Base-by-base conservation (phyloP, 2,113 vertebrate species). In the Progne subis region DNA sequence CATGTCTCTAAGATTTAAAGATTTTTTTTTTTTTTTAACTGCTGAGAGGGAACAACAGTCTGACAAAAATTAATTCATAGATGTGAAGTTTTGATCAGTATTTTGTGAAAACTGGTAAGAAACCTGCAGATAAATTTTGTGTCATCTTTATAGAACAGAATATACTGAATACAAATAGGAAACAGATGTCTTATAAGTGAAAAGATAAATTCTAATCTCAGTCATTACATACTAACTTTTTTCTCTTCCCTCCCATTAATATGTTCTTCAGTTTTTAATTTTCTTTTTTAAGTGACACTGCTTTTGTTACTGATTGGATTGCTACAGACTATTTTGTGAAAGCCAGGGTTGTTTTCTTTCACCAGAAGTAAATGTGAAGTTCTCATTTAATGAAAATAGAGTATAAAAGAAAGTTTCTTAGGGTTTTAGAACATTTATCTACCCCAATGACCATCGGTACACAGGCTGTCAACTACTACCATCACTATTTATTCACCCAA, bases 151-250 rank as follows among this genome's bases (percentile, higher is more conserved):
- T 46, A 72, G 60, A 80, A 46, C 21, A 65, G 72, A 88, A 61
- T 49, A 68, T 37, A 41, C 18, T 77, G 84, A 78, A 56, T 44
- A 74, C 4, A 79, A 92, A 90, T 76, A 83, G 32, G 57, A 92
- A 90, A 86, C 82, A 96, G 68, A 91, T 71, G 76, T 86, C 47
- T 92, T 88, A 49, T 55, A 67, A 84, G 12, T 63, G 29, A 72
- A 78, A 82, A 69, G 61, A 95, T 75, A 77, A 89, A 96, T 82
- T 82, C 67, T 85, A 82, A 94, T 87, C 50, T 82, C 31, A 69
- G 21, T 61, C 61, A 92, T 90, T 85, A 61, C 31, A 55, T 46
- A 7, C n/a, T n/a, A n/a, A n/a, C 18, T 37, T 86, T 86, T 77
- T 82, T 74, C 14, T 90, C 29, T 92, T 67, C 12, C 11, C 19